Evolutionary conservation across 2,113 vertebrate genomes (phyloP).

Genomic region (Oryzias woworae): DNA sequence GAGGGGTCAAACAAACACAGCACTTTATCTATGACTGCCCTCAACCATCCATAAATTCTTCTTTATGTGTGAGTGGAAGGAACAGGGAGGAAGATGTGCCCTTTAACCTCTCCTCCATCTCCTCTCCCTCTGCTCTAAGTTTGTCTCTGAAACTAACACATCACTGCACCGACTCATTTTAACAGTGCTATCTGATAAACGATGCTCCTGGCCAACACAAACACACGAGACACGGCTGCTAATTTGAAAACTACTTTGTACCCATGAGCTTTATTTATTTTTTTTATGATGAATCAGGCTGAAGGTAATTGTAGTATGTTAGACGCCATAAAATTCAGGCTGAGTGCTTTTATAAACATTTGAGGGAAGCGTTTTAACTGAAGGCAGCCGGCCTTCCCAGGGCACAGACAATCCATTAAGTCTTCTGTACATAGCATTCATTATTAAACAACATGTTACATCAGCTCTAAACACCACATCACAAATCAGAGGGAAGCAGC

Average conservation of each 20-base stretch:
- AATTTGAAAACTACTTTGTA: conserved; percentile 47
- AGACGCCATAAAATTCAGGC: conserved; percentile 63
- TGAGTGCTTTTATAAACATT: conserved; percentile 74
- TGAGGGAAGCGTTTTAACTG: conserved; percentile 71
- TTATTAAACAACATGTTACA: conserved; percentile 42
- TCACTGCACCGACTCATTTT: conserved; percentile 43
- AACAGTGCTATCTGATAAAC: conserved; percentile 44
- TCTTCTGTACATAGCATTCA: conserved; percentile 26
- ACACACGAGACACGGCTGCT: conserved; percentile 38
- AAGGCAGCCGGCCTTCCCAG: conserved; percentile 57
- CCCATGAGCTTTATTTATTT: conserved; percentile 8
- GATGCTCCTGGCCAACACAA: conserved; percentile 31
- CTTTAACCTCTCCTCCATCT: conserved; percentile 44
- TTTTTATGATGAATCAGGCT: conserved; percentile 40
- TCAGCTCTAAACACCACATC: not conserved
- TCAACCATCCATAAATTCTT: conserved; percentile 67
- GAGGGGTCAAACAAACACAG: conserved; percentile 72
- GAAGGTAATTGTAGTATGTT: conserved; percentile 60
- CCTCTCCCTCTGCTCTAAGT: conserved; percentile 25
- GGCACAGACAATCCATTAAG: conserved; percentile 53
- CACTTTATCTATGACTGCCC: conserved; percentile 63
- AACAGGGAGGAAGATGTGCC: conserved; percentile 44
- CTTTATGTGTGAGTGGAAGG: conserved; percentile 35
- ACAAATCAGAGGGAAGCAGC: not conserved
- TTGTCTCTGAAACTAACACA: conserved; percentile 46